These are phyloP conservation scores for Rhodeus uyekii DNA, from an alignment of 2,797 vertebrate species.

Conservation along the genomic window DNA sequence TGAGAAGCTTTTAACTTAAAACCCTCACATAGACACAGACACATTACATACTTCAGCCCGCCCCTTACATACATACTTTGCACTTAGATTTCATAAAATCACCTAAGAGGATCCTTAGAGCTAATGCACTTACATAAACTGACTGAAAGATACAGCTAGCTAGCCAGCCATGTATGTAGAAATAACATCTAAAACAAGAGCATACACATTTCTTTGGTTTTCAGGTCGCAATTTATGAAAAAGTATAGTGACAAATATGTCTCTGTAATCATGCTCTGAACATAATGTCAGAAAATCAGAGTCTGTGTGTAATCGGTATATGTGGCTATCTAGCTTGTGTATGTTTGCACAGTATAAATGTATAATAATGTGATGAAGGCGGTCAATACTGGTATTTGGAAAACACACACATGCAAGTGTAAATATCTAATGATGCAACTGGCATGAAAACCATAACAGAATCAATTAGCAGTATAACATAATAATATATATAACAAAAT, in stretches of 20 bases:
- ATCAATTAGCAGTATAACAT: constrained; percentile 79
- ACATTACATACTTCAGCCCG: constrained; percentile 23
- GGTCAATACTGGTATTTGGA: not conserved
- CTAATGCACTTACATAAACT: constrained; percentile 40
- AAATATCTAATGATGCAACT: constrained; percentile 25
- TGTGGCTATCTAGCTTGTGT: not conserved
- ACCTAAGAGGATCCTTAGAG: constrained; percentile 6
- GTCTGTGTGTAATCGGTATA: constrained; percentile 19
- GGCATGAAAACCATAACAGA: constrained; percentile 14
- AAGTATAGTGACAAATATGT: not conserved
- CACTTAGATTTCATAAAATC: constrained; percentile 39
- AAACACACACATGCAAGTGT: constrained; percentile 50
- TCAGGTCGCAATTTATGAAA: not conserved
- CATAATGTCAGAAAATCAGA: not conserved
- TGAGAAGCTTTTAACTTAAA: constrained; percentile 27
- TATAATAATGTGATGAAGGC: not conserved
- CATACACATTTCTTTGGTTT: not conserved
- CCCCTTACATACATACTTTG: constrained; percentile 28
- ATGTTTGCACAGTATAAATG: constrained; percentile 19
- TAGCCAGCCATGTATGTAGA: constrained; percentile 4
- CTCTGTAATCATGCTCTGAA: not conserved
- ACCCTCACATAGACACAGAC: not conserved
- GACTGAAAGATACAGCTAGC: not conserved
- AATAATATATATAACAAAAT: constrained; percentile 63
- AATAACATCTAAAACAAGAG: not conserved